Percentiles rank a stretch among this genome's conserved stretches.
Conservation (phyloP, 2,888 invertebrate genomes). For the Agrochola macilenta region DNA sequence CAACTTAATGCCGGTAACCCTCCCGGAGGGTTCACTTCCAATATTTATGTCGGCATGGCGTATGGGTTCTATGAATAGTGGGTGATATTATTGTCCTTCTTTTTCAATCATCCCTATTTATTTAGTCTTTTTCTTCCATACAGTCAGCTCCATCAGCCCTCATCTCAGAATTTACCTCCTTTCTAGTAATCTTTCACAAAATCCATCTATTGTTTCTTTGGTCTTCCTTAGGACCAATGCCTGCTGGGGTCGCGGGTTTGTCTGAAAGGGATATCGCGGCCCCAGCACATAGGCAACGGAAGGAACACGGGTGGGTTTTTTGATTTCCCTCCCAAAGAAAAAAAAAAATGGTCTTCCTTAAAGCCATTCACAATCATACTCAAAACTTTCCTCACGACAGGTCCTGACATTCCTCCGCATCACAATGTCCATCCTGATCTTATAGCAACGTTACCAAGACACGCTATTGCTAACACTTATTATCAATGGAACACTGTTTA, state of each 20-base stretch:
- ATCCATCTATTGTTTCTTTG: not conserved
- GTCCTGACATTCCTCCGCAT: too few species aligned
- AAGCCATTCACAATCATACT: not conserved
- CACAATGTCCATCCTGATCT: not conserved
- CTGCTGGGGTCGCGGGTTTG: too few species aligned
- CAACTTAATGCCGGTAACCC: too few species aligned
- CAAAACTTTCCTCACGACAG: not conserved
- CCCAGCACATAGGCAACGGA: too few species aligned
- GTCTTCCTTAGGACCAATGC: not conserved
- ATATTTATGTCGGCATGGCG: too few species aligned
- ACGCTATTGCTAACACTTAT: constrained; percentile 30
- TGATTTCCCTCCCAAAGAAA: too few species aligned
- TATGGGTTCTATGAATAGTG: too few species aligned
- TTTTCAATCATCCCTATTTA: not conserved
- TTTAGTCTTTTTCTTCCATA: not conserved
- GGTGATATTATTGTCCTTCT: not conserved
- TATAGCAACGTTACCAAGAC: not conserved
- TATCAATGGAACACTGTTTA: constrained; percentile 40
- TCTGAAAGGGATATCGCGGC: too few species aligned
- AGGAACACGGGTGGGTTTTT: too few species aligned
- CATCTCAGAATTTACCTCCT: not conserved
- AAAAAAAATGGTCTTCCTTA: not conserved
- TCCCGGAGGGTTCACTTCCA: too few species aligned
- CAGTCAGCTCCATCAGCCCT: not conserved
- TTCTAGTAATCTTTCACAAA: not conserved